Evolutionary conservation across 2,113 vertebrate species (phyloP), one percentile per base, ranked within the genome.

Genomic region (Prunella himalayana): DNA sequence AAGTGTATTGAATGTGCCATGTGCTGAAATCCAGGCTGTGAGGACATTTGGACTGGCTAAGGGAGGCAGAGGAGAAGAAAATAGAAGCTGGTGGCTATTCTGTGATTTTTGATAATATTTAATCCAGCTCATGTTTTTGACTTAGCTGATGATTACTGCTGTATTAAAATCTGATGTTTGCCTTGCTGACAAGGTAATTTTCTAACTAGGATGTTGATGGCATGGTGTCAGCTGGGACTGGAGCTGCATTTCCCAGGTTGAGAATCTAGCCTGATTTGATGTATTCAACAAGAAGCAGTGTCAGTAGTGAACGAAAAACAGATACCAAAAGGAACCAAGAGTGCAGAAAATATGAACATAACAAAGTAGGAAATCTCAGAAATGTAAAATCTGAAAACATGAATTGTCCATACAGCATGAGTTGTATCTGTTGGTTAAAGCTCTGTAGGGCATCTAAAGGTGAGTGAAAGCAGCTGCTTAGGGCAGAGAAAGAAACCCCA

Each of bases 1-100:
- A 93, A 83, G 90, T 70, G 50, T 86, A 91, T 81, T 91, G 94
- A 92, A 88, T 31, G 35, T 96, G 86, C 93, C 97, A 83, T 90
- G 81, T 88, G 93, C 93, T 91, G 66, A 95, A 88, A 93, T 76
- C 70, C 61, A 82, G 76, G 30, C 66, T 94, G 30, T 54, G 80
- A 84, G 78, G 76, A 86, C 49, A 15, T 42, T 84, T 71, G 76
- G 76, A 71, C 68, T 63, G 42, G 41, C 60, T 95, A 82, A 61
- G 21, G 69, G 61, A 73, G 65, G 45, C 41, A 61, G 28, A 88
- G 42, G 24, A 82, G 73, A 49, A 93, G 90, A 78, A 87, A 83
- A 86, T 15, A 92, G 72, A 88, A 92, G 9, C 47, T 66, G n/a
- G 56, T 77, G 64, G 57, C 61, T 95, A 4, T 90, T 93, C 45